phyloP scores from a whole-genome alignment of 2,113 vertebrate genomes.

The cat (Felis catus) region DNA sequence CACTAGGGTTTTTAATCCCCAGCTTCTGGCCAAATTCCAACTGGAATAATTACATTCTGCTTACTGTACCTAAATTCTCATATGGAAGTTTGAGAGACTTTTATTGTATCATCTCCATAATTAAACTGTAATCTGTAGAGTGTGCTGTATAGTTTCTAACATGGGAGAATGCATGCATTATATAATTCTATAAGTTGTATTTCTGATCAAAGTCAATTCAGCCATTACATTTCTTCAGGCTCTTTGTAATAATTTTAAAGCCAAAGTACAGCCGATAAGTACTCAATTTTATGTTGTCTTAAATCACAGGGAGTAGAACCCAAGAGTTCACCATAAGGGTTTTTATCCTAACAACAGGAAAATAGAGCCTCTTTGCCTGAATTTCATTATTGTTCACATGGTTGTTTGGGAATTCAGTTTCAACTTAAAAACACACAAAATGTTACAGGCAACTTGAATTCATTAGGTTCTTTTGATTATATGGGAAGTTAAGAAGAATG shows the following conservation, averaged over 20 bases:
- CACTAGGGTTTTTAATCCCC: conserved; percentile 76
- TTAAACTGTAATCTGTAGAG: conserved; percentile 42
- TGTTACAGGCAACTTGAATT: conserved; percentile 81
- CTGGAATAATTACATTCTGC: conserved; percentile 67
- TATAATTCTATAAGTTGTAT: conserved; percentile 21
- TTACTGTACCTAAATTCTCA: conserved; percentile 73
- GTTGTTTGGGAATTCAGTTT: conserved; percentile 74
- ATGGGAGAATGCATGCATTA: conserved; percentile 21
- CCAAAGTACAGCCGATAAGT: conserved; percentile 22
- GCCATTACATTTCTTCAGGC: conserved; percentile 34
- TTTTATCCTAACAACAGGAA: conserved; percentile 53
- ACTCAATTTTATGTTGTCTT: conserved; percentile 42
- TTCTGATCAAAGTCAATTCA: conserved; percentile 44
- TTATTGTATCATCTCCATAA: conserved; percentile 60
- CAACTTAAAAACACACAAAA: conserved; percentile 76
- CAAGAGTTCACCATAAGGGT: conserved; percentile 33
- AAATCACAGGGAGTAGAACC: conserved; percentile 46
- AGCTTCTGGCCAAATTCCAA: conserved; percentile 74
- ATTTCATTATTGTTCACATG: conserved; percentile 76
- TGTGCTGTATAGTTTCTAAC: neutral
- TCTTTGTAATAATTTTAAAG: conserved; percentile 47
- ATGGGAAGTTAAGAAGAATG: conserved; percentile 64
- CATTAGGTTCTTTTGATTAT: conserved; percentile 76
- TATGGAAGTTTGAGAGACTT: neutral
- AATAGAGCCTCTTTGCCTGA: conserved; percentile 63